Conservation (phyloP, 1,140 invertebrate genomes). For the Gyrodactylus bullatarudis region DNA sequence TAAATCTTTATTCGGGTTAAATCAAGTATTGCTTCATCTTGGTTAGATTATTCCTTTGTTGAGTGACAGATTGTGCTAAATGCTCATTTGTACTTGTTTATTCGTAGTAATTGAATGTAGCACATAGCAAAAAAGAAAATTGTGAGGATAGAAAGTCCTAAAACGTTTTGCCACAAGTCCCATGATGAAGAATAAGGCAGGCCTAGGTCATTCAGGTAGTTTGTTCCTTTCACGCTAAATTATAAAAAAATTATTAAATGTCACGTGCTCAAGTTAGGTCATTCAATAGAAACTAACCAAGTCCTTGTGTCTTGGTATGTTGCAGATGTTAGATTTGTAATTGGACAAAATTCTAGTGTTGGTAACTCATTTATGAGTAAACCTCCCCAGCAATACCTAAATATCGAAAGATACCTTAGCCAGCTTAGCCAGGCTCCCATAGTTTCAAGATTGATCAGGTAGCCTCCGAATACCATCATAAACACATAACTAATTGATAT, state of each 20-base stretch:
- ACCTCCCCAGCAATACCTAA: slow-evolving; percentile 1
- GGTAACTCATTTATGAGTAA: slow-evolving; percentile 2
- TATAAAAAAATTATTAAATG: not conserved
- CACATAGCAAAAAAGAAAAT: slow-evolving; percentile 12
- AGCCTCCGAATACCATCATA: slow-evolving; percentile 9
- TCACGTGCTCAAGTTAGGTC: not conserved
- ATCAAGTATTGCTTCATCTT: too few species aligned
- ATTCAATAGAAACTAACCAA: not conserved
- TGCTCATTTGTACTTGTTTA: slow-evolving; percentile 7
- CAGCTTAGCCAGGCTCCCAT: slow-evolving; percentile 8
- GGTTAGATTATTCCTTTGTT: too few species aligned
- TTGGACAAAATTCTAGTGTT: not conserved
- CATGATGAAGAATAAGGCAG: slow-evolving; percentile 12
- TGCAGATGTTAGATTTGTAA: not conserved
- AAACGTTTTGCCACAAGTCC: slow-evolving; percentile 15
- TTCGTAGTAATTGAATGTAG: slow-evolving; percentile 11
- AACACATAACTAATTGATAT: slow-evolving; percentile 4
- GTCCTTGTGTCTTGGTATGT: not conserved
- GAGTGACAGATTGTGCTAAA: too few species aligned
- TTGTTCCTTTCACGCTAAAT: slow-evolving; percentile 10
- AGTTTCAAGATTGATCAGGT: slow-evolving; percentile 9
- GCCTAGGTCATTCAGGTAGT: slow-evolving; percentile 12
- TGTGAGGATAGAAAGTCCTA: slow-evolving; percentile 12
- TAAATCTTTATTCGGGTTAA: too few species aligned
- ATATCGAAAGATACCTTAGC: slow-evolving; percentile 10